Percentiles rank a stretch among this genome's conserved stretches.
Conservation (phyloP, 2,797 vertebrate genomes). For the Decapterus maruadsi region DNA sequence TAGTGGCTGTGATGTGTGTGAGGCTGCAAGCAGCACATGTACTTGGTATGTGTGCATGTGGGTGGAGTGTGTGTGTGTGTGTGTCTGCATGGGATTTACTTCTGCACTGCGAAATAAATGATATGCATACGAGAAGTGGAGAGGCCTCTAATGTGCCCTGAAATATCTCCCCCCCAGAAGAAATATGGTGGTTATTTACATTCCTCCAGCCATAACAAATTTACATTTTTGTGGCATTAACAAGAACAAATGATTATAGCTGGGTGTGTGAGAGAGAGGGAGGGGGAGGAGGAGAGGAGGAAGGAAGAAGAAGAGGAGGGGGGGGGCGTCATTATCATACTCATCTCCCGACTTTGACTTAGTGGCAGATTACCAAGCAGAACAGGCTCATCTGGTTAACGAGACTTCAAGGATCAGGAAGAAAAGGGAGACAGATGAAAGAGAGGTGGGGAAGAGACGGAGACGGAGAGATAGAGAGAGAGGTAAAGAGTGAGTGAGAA, state of each 20-base stretch:
- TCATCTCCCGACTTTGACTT: conserved; percentile 69
- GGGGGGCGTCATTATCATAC: conserved; percentile 51
- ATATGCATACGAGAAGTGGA: conserved; percentile 69
- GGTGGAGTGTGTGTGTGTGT: conserved; percentile 9
- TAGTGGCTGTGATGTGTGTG: not conserved
- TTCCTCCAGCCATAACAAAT: conserved; percentile 51
- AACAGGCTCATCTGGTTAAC: conserved; percentile 65
- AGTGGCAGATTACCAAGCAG: conserved; percentile 61
- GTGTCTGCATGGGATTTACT: conserved; percentile 13
- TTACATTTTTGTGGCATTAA: conserved; percentile 66
- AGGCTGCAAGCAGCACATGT: not conserved
- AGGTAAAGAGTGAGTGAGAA: not conserved
- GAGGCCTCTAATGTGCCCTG: conserved; percentile 69
- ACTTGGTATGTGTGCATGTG: conserved; percentile 1
- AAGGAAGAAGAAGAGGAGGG: not conserved
- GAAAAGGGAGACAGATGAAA: conserved; percentile 1
- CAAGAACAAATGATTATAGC: conserved; percentile 63
- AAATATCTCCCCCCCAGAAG: conserved; percentile 62
- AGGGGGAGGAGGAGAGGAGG: not conserved
- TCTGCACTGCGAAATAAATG: conserved; percentile 70
- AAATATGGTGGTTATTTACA: conserved; percentile 64
- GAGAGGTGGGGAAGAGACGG: not conserved
- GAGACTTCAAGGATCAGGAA: conserved; percentile 60
- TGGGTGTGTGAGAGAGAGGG: conserved; percentile 9
- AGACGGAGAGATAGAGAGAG: not conserved